A percentile compares a stretch with the other conserved stretches of the same genome.
Evolutionary conservation across 2,113 vertebrate genomes (phyloP).

Genomic region (Cololabis saira): DNA sequence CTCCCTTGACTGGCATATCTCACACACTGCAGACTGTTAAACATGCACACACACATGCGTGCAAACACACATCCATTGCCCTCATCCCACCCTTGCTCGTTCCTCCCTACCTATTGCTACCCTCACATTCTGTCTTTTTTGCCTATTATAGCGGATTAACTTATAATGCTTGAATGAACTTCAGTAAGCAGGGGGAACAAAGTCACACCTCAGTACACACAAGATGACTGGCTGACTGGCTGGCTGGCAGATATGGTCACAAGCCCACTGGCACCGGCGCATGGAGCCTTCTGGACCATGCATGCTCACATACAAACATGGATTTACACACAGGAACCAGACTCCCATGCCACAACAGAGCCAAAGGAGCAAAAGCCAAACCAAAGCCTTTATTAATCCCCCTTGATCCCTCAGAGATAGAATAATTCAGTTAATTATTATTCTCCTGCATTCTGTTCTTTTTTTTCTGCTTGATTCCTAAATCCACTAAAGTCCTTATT

Average conservation of each 20-base stretch:
- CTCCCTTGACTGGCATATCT: conserved; percentile 58
- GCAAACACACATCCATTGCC: conserved; percentile 34
- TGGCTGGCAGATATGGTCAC: conserved; percentile 72
- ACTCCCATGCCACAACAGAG: conserved; percentile 63
- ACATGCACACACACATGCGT: conserved; percentile 34
- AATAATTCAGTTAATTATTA: conserved; percentile 77
- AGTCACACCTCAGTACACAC: conserved; percentile 76
- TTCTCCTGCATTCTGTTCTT: conserved; percentile 56
- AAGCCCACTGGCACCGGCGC: conserved; percentile 72
- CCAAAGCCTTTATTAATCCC: conserved; percentile 76
- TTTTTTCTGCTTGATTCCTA: conserved; percentile 50
- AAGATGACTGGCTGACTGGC: conserved; percentile 58
- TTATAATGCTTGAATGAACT: conserved; percentile 83
- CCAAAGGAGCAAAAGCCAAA: conserved; percentile 70
- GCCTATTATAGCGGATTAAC: conserved; percentile 84
- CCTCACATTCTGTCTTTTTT: conserved; percentile 69
- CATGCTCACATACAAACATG: conserved; percentile 18
- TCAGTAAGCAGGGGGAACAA: conserved; percentile 72
- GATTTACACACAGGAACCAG: conserved; percentile 58
- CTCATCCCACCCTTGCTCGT: conserved; percentile 33
- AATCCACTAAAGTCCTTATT: conserved; percentile 64
- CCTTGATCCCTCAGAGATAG: conserved; percentile 67
- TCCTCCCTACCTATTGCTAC: conserved; percentile 25
- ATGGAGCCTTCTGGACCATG: conserved; percentile 62
- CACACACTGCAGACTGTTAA: conserved; percentile 49